Evolutionary conservation across 2,113 vertebrate species (phyloP).

Genomic region (Trochalopteron elliotii): DNA sequence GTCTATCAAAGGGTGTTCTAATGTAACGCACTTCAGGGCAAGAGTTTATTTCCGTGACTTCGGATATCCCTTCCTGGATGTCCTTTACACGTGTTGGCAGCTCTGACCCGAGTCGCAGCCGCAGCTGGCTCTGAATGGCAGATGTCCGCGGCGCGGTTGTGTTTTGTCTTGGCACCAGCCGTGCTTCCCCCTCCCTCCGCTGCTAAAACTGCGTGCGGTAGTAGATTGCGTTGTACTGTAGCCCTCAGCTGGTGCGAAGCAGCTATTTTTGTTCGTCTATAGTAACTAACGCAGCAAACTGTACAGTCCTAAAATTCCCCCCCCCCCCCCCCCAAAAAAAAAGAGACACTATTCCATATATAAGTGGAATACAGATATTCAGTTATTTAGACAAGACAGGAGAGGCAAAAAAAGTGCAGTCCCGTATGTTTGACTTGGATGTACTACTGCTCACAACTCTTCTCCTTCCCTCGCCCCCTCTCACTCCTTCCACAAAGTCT

Average conservation of each 20-base stretch:
- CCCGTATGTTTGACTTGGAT: background rate
- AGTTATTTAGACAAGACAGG: background rate
- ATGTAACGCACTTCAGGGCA: background rate
- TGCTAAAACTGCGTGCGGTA: background rate
- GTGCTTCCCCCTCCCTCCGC: background rate
- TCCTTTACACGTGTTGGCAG: background rate
- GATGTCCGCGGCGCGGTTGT: background rate
- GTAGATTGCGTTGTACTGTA: background rate
- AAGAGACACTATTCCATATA: background rate
- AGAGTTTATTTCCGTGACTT: background rate
- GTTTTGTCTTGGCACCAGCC: background rate
- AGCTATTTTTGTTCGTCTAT: background rate
- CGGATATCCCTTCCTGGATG: background rate
- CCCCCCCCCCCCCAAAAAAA: too few relatives aligned
- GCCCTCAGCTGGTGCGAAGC: background rate
- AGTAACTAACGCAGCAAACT: background rate
- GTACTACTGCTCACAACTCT: background rate
- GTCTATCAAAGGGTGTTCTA: background rate
- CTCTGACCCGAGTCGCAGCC: background rate
- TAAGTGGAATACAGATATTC: background rate
- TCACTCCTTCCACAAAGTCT: background rate
- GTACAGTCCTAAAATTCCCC: background rate
- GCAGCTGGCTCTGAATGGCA: slow-evolving; percentile 6
- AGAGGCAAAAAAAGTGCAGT: background rate
- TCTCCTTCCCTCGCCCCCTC: background rate